A percentile compares a stretch with the other conserved stretches of the same genome.
Evolutionary conservation across 2,888 invertebrate genomes (phyloP).

Genomic region (Mythimna vitellina): DNA sequence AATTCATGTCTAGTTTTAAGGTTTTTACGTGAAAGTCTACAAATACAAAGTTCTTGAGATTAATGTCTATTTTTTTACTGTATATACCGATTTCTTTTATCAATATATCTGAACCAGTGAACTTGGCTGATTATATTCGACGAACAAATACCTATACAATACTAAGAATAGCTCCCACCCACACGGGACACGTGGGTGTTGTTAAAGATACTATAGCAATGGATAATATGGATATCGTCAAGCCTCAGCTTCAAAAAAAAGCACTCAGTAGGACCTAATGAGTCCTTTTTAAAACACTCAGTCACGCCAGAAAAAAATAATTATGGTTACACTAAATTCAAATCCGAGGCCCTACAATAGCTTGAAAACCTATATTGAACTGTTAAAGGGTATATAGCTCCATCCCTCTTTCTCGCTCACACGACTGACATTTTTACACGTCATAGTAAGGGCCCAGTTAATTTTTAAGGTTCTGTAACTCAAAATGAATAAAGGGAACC

Average conservation of each 20-base stretch:
- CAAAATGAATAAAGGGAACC: too few relatives aligned
- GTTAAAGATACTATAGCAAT: background rate
- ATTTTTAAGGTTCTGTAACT: too few relatives aligned
- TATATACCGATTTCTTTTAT: background rate
- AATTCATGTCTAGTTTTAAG: conserved; percentile 22
- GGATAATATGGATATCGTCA: background rate
- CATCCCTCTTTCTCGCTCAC: too few relatives aligned
- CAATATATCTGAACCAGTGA: background rate
- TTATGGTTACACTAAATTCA: background rate
- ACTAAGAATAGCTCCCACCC: conserved; percentile 6
- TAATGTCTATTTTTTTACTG: background rate
- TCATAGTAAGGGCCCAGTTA: too few relatives aligned
- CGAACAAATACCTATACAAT: background rate
- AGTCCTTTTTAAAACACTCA: background rate
- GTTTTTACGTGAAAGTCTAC: conserved; percentile 8
- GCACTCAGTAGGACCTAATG: too few relatives aligned
- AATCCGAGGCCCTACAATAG: background rate
- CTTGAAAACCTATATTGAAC: too few relatives aligned
- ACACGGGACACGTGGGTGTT: conserved; percentile 18
- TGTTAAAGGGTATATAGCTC: too few relatives aligned
- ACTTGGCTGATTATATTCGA: background rate
- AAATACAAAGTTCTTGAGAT: conserved; percentile 23
- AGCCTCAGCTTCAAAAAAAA: too few relatives aligned
- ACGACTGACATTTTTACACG: too few relatives aligned
- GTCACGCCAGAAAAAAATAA: background rate